Evolutionary conservation across 2,888 invertebrate species (phyloP), one percentile per base, ranked within the genome.

Genomic region (Rotaria magnacalcarata): DNA sequence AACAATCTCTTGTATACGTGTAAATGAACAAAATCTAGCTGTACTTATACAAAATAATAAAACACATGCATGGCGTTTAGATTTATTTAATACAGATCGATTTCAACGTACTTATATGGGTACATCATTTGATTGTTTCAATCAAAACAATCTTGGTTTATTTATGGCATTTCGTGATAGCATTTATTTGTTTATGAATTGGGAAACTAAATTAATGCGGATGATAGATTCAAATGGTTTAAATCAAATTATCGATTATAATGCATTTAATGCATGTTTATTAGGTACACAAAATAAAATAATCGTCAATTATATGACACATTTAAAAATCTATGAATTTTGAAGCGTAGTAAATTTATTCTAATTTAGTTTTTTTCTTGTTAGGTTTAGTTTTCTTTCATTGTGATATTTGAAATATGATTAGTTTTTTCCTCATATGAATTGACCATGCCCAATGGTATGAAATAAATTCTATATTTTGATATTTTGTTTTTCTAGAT

Each of bases 31-130:
- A 67, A 11, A 67, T 67, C 8, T 67, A 67, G 67, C n/a, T 34
- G 34, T 67, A 34, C 27, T 67, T 27, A 34, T 67, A 67, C 67
- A 67, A 67, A 67, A 34, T 34, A 11, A 34, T 34, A 11, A 11
- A 67, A 67, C 67, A 11, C n/a, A 67, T 34, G 34, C 34, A 67
- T 67, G 67, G 67, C 67, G 34, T 67, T 34, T 67, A 67, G 67
- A 67, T 67, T 34, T 67, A 16, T 67, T 14, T 67, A 27, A n/a
- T 67, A 16, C 34, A 1, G 6, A 16, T 27, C 27, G 34, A 16
- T 67, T 67, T 67, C 27, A 27, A 16, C 34, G 67, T 27, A 34
- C 34, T 67, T 8, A 67, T 16, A 16, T 34, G 16, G 34, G 67
- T 67, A 67, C n/a, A 67, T 6, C 67, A 27, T 16, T 67, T 11